Evolutionary conservation across 2,113 vertebrate genomes (phyloP), one percentile per base, ranked within the genome.

Genomic region (Callipepla squamata): DNA sequence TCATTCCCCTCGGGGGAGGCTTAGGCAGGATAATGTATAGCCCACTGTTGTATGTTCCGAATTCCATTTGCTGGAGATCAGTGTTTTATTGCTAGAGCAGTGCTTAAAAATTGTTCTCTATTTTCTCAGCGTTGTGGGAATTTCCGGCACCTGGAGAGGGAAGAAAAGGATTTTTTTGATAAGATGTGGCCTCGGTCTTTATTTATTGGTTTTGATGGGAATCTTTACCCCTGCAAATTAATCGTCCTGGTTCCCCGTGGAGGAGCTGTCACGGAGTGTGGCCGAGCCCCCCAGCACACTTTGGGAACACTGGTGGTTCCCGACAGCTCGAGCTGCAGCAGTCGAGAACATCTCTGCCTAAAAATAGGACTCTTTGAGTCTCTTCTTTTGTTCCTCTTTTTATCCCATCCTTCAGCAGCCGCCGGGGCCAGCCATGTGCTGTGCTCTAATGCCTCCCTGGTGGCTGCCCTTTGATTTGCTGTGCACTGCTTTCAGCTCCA

Each of bases 41-140:
- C 89, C 94, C 67, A 5, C 45, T 89, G 97, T 94, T 97, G 94
- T 96, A 93, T 87, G 95, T 94, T 96, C 96, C 11, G 11, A 95
- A 94, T 97, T 97, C 97, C 92, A 98, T 97, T 97, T 98, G 96
- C 2, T 0, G 58, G 97, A 97, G 97, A 96, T 96, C 96, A 91
- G 96, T 96, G 75, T 97, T 97, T 97, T 97, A 97, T 94, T 96
- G 97, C 96, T 90, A 85, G 96, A 97, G 89, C 94, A 97, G 95
- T 96, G 90, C 95, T 97, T 97, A 96, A 97, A 98, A 97, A 97
- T 97, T 96, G 92, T 96, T 97, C 93, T 94, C 85, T 95, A 82
- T 97, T 97, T 97, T 95, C 95, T 96, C 87, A 84, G 96, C 94
- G 97, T 96, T 76, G 80, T 97, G 95, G 95, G 97, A 97, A 97